Percentiles rank a stretch among this genome's conserved stretches.
These are phyloP conservation scores for Thaleichthys pacificus DNA, from an alignment of 2,797 vertebrate genomes.

Conservation along the genomic window DNA sequence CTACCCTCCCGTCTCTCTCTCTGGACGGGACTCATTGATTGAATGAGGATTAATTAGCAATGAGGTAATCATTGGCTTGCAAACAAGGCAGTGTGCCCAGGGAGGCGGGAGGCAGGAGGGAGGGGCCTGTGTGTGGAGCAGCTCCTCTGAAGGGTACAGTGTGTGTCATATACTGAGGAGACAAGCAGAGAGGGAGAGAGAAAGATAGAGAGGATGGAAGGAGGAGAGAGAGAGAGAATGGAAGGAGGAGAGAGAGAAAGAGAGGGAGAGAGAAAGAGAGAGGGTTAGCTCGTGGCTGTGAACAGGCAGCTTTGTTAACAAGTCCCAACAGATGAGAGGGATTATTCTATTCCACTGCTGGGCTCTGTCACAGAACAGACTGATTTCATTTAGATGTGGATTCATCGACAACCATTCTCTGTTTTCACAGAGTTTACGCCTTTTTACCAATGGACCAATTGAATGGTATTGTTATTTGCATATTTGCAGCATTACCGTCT, in stretches of 20 bases:
- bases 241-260: constrained; percentile 64
- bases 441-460: not conserved
- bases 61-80: constrained; percentile 81
- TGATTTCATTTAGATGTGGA: constrained; percentile 56
- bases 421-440: constrained; percentile 45
- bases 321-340: constrained; percentile 83
- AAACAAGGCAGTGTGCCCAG: constrained; percentile 73
- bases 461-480: not conserved
- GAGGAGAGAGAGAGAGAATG: constrained; percentile 12
- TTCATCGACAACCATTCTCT: constrained; percentile 35
- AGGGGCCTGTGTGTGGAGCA: constrained; percentile 45
- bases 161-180: constrained; percentile 23
- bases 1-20: constrained; percentile 42
- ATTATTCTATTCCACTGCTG: constrained; percentile 81
- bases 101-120: constrained; percentile 68
- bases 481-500: not conserved
- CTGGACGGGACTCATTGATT: constrained; percentile 75
- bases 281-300: constrained; percentile 80
- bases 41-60: constrained; percentile 80
- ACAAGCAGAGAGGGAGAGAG: constrained; percentile 29
- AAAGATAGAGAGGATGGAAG: constrained; percentile 11
- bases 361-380: constrained; percentile 74
- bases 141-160: constrained; percentile 51
- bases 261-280: constrained; percentile 76
- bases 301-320: constrained; percentile 85